These are phyloP conservation scores for Anguilla japonica DNA, from an alignment of 2,113 vertebrate genomes.

Conservation along the genomic window DNA sequence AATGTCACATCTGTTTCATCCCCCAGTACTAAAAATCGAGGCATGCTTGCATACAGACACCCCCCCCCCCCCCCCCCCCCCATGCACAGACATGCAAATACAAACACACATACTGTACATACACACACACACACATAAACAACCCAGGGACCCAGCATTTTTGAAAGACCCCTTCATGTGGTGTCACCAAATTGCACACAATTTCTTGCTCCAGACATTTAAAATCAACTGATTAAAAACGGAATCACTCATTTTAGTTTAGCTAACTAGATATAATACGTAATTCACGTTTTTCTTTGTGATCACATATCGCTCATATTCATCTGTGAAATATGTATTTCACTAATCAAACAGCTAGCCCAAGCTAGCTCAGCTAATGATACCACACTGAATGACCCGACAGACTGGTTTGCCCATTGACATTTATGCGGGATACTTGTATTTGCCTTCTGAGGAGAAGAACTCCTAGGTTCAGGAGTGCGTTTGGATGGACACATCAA, in stretches of 20 bases:
- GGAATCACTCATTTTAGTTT: neutral
- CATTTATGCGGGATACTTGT: neutral
- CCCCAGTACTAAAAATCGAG: slow-evolving; percentile 48
- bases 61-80: neutral
- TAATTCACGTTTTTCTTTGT: too few relatives aligned
- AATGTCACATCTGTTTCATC: slow-evolving; percentile 56
- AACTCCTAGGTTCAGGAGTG: neutral
- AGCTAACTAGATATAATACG: neutral
- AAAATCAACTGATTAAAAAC: too few relatives aligned
- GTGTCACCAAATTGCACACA: neutral
- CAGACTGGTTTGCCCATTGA: neutral
- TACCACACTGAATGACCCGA: neutral
- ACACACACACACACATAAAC: slow-evolving; percentile 11
- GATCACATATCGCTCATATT: neutral
- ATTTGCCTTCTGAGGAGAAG: too few relatives aligned
- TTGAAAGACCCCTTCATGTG: neutral
- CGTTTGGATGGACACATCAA: neutral
- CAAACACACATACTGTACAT: slow-evolving; percentile 7
- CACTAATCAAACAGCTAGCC: neutral
- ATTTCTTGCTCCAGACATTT: neutral
- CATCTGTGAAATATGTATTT: neutral
- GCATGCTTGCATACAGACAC: slow-evolving; percentile 29
- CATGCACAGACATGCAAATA: too few relatives aligned
- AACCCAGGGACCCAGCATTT: too few relatives aligned
- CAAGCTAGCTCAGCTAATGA: neutral